These are phyloP conservation scores for Alsophila aescularia DNA, from an alignment of 2,888 invertebrate species.

Conservation along the genomic window DNA sequence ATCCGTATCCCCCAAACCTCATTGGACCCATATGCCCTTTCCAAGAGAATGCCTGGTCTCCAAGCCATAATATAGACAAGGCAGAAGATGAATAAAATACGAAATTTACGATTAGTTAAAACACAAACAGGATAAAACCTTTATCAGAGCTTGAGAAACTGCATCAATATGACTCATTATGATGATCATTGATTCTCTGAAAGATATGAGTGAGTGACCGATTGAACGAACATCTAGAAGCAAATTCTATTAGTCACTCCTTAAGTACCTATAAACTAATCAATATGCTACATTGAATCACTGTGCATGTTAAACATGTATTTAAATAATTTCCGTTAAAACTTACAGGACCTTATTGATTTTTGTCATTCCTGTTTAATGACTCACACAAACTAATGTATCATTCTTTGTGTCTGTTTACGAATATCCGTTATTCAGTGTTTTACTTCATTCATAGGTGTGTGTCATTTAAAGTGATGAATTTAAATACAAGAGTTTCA, in stretches of 20 bases:
- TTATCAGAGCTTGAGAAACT: not conserved
- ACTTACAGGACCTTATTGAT: constrained; percentile 54
- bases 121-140: not conserved
- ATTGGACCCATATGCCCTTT: too few relatives aligned
- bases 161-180: constrained; percentile 15
- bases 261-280: constrained; percentile 42
- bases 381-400: constrained; percentile 59
- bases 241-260: constrained; percentile 33
- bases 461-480: constrained; percentile 37
- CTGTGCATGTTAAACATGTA: constrained; percentile 59
- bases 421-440: constrained; percentile 54
- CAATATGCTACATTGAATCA: constrained; percentile 61
- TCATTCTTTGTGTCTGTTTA: constrained; percentile 45
- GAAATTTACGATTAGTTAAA: too few relatives aligned
- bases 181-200: constrained; percentile 20
- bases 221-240: constrained; percentile 28
- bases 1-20: too few relatives aligned
- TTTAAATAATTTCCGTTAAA: constrained; percentile 65
- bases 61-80: too few relatives aligned
- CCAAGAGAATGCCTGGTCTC: too few relatives aligned
- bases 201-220: constrained; percentile 20
- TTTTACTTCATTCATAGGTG: constrained; percentile 49
- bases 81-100: too few relatives aligned
- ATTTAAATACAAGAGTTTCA: constrained; percentile 49
- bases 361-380: constrained; percentile 53